Evolutionary conservation across 2,797 vertebrate genomes (phyloP).

Genomic region (Chaetophractus vellerosus): DNA sequence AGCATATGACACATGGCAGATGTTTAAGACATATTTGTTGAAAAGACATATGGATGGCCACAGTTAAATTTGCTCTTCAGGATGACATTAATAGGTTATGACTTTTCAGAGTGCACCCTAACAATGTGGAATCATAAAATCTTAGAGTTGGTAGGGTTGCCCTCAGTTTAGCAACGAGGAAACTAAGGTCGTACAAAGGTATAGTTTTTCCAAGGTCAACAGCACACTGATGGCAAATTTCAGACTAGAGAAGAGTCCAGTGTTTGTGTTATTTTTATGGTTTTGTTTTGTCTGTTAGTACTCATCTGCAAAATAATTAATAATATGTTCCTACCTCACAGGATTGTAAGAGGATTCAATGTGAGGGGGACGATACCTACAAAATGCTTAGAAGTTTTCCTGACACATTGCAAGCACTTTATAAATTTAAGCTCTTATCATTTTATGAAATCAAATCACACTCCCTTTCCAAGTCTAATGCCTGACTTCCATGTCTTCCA

Average conservation of each 20-base stretch:
- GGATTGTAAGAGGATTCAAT: not conserved
- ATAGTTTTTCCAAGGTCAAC: constrained; percentile 20
- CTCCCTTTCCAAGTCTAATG: constrained; percentile 12
- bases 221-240: not conserved
- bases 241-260: not conserved
- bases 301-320: constrained; percentile 47
- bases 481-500: constrained; percentile 32
- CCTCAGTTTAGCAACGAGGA: not conserved
- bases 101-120: constrained; percentile 36
- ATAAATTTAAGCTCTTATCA: not conserved
- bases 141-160: not conserved
- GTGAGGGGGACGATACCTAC: not conserved
- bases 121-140: not conserved
- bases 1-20: not conserved
- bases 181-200: not conserved
- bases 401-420: constrained; percentile 15
- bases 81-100: not conserved
- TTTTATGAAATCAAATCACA: not conserved
- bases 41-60: constrained; percentile 9
- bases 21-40: constrained; percentile 29
- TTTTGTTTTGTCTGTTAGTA: not conserved
- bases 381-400: not conserved
- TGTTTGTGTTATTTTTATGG: constrained; percentile 18
- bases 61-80: constrained; percentile 4
- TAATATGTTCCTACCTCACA: not conserved